Evolutionary conservation across 2,888 invertebrate genomes (phyloP).

Genomic region (Mimumesa dahlbomi): DNA sequence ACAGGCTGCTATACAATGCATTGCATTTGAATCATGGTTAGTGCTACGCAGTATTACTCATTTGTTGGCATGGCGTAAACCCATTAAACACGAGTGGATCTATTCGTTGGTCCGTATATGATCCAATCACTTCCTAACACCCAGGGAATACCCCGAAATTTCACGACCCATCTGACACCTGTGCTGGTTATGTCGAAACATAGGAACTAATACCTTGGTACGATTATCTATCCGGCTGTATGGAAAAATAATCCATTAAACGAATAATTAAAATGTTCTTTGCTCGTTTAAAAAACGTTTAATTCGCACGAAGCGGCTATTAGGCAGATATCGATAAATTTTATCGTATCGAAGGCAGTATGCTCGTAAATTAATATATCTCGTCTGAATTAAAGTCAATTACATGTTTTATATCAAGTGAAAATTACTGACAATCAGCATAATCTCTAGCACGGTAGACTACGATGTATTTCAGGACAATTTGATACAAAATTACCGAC

Average conservation of each 20-base stretch:
- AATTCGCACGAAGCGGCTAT: neutral
- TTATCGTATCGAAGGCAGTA: no score
- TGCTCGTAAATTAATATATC: no score
- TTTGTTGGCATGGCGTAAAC: constrained; percentile 53
- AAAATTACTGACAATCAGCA: constrained; percentile 17
- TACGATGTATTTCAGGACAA: constrained; percentile 75
- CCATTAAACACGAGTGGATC: constrained; percentile 55
- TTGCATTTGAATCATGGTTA: constrained; percentile 54
- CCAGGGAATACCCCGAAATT: constrained; percentile 53
- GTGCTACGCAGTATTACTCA: constrained; percentile 45
- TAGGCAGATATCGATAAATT: neutral
- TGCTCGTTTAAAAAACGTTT: no score
- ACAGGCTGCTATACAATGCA: constrained; percentile 32
- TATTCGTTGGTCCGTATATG: constrained; percentile 53
- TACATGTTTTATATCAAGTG: neutral
- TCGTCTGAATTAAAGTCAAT: neutral
- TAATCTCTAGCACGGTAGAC: constrained; percentile 23
- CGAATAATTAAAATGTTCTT: neutral
- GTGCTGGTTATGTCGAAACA: constrained; percentile 17
- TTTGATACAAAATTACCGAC: constrained; percentile 78
- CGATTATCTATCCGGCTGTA: neutral
- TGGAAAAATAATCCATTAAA: neutral
- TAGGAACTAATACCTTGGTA: constrained; percentile 4
- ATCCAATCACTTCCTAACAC: constrained; percentile 59
- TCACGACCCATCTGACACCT: constrained; percentile 41